Percentiles rank a stretch among this genome's conserved stretches.
Conservation (phyloP, 2,113 vertebrate genomes). For the Psophia crepitans region DNA sequence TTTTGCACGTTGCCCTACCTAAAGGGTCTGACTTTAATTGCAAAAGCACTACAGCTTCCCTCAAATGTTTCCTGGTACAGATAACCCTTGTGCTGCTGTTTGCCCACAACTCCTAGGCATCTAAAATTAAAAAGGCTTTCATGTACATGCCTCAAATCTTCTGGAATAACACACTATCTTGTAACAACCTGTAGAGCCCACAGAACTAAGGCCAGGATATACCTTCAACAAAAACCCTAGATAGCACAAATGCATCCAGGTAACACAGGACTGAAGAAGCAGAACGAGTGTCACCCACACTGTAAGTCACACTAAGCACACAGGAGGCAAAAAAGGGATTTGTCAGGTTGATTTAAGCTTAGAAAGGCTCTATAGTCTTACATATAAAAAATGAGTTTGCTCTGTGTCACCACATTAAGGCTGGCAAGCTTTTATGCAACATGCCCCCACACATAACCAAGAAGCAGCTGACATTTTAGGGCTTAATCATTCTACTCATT, state of each 20-base stretch:
- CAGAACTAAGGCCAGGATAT: not conserved
- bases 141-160: not conserved
- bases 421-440: not conserved
- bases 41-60: not conserved
- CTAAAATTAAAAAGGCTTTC: not conserved
- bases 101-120: not conserved
- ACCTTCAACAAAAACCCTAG: not conserved
- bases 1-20: not conserved
- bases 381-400: not conserved
- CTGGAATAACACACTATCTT: not conserved
- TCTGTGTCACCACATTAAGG: not conserved
- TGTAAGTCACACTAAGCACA: not conserved
- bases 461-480: not conserved
- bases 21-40: not conserved
- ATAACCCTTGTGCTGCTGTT: not conserved
- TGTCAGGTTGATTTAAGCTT: not conserved
- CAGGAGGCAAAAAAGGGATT: not conserved
- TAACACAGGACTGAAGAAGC: not conserved
- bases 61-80: not conserved
- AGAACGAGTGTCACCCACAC: fast-evolving
- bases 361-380: not conserved
- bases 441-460: not conserved
- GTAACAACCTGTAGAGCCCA: not conserved
- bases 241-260: not conserved
- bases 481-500: not conserved